A percentile compares a stretch with the other conserved stretches of the same genome.
These are phyloP conservation scores for Calameuta pallipes DNA, from an alignment of 2,888 invertebrate genomes.

Conservation along the genomic window DNA sequence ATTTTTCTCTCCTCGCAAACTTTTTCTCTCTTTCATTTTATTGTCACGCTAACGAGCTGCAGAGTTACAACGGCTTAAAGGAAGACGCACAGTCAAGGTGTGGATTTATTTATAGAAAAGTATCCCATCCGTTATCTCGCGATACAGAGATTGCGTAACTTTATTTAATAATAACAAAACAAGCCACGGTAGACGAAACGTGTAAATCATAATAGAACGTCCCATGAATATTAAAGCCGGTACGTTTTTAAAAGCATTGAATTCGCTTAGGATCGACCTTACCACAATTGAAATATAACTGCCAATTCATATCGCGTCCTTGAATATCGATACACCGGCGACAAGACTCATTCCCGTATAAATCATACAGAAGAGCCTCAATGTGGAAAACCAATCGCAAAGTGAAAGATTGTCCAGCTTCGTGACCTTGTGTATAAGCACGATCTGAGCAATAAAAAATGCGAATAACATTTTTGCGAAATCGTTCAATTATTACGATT, in stretches of 20 bases:
- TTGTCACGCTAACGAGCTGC: not conserved
- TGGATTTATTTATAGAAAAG: not conserved
- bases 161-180: not conserved
- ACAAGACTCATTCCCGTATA: constrained; percentile 1
- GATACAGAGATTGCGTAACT: not conserved
- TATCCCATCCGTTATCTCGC: not conserved
- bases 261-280: not conserved
- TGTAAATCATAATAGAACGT: not conserved
- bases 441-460: not conserved
- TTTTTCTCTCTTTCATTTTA: not conserved
- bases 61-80: not conserved
- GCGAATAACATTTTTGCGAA: not conserved
- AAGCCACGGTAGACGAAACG: not conserved
- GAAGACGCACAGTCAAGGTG: not conserved
- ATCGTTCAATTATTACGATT: not conserved
- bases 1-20: not conserved
- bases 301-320: constrained; percentile 9
- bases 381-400: constrained; percentile 14
- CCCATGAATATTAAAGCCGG: not conserved
- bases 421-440: not conserved
- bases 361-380: not conserved
- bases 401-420: not conserved
- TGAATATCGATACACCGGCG: constrained; percentile 12
- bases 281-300: not conserved
- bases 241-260: not conserved